phyloP scores from a whole-genome alignment of 2,797 vertebrate genomes.

The Myotis pilosus region DNA sequence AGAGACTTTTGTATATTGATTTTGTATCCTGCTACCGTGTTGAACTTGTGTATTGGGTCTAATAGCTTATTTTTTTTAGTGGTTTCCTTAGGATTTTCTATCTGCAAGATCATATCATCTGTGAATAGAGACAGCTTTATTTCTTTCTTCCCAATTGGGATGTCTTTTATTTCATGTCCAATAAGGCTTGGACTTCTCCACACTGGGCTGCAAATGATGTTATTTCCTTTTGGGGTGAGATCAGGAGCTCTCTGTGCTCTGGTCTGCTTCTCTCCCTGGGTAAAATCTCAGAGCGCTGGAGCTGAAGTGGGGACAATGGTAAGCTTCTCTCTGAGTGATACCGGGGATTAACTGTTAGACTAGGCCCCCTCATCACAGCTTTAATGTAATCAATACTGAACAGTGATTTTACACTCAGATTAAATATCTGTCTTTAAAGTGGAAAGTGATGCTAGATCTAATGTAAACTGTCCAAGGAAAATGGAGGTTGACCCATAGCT shows the following conservation, averaged over 20 bases:
- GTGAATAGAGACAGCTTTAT: background rate
- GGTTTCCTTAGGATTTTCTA: background rate
- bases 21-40: background rate
- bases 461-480: background rate
- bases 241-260: background rate
- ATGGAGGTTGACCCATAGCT: background rate
- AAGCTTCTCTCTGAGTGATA: background rate
- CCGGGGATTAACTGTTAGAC: background rate
- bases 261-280: background rate
- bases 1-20: background rate
- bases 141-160: background rate
- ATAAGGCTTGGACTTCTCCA: background rate
- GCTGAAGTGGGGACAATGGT: background rate
- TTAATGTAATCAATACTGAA: background rate
- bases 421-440: background rate
- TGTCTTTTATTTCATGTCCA: background rate
- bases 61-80: background rate
- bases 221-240: background rate
- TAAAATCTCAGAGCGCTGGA: background rate
- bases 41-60: background rate
- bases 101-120: background rate
- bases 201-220: background rate
- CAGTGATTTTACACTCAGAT: background rate
- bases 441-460: background rate
- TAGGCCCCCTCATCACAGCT: background rate